Base-by-base conservation (phyloP, 1,140 invertebrate genomes). In the Orchesella cincta region DNA sequence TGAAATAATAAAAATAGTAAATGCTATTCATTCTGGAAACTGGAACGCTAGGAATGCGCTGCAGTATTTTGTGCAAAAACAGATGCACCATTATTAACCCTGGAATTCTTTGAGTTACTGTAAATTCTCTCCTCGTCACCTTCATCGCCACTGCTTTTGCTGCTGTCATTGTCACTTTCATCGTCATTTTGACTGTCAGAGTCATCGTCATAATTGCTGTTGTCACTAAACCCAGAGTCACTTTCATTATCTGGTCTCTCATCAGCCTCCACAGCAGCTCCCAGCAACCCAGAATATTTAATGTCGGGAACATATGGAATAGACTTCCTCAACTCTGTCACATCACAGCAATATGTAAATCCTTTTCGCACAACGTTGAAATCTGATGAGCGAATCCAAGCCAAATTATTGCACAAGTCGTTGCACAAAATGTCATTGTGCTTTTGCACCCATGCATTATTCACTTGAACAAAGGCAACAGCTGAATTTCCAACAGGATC, bases 381-480 rank as follows among this genome's bases (percentile, higher is more conserved):
- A 46, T 23, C 39, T 46, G 34, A 3, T 26, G 39, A 51, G 8
- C 35, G 14, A 8, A 73, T 3, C 71, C 71, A 73, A 23, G 18
- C 1, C 71, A 73, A 26, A 18, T 46, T 18, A 14, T 39, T 3
- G 46, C 71, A 73, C 34, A 36, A 8, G 71, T 73, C 36, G 3
- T 36, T 73, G 36, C 71, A 73, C 20, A 73, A 29, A 36, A 46
- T 23, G 34, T 73, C 71, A 16, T 23, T 31, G 31, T 14, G 26
- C 18, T 34, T 34, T 33, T 71, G 28, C 54, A 67, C 36, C 71
- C 71, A 73, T 5, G 71, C 33, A 73, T 73, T 73, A 31, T 73
- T 73, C 23, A 73, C 28, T 73, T 73, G 71, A 73, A 73, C 71
- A 26, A 73, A 23, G 20, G 71, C 71, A 26, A 73, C 26, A 26